Conservation (phyloP, 2,888 invertebrate genomes). For the Crossocerus cetratus region DNA sequence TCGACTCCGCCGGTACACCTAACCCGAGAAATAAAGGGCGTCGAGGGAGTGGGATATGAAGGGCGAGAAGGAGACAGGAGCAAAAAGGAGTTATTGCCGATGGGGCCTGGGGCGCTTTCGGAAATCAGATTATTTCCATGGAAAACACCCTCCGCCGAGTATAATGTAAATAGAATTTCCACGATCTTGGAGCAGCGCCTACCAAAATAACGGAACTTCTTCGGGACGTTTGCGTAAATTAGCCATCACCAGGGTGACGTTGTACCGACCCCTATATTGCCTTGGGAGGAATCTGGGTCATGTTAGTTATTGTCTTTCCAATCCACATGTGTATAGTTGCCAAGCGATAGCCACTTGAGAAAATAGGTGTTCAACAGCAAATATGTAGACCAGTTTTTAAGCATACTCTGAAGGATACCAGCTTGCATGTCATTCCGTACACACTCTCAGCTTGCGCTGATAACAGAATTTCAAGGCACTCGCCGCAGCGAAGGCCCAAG, state of each 20-base stretch:
- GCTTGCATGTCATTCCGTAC: conserved; percentile 45
- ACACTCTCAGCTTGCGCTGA: conserved; percentile 31
- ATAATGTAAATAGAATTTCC: conserved; percentile 19
- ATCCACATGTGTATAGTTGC: too few relatives aligned
- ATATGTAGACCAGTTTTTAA: conserved; percentile 8
- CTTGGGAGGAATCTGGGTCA: too few relatives aligned
- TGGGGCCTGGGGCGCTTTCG: conserved; percentile 24
- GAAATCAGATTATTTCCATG: conserved; percentile 39
- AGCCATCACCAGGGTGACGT: too few relatives aligned
- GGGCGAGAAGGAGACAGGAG: not conserved
- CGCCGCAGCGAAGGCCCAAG: conserved; percentile 39
- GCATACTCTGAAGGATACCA: conserved; percentile 33
- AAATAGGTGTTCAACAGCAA: too few relatives aligned
- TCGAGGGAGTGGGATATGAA: not conserved
- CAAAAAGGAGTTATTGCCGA: conserved; percentile 35
- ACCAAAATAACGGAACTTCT: too few relatives aligned
- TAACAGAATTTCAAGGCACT: conserved; percentile 53
- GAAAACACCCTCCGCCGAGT: conserved; percentile 8
- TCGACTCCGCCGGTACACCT: not conserved
- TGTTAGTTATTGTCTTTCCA: too few relatives aligned
- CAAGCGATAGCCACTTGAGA: too few relatives aligned
- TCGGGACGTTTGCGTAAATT: too few relatives aligned
- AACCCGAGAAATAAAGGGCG: conserved; percentile 2
- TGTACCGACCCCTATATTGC: too few relatives aligned
- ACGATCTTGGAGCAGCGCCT: not conserved